Conservation (phyloP, 2,113 vertebrate species). For the Vanacampus margaritifer region DNA sequence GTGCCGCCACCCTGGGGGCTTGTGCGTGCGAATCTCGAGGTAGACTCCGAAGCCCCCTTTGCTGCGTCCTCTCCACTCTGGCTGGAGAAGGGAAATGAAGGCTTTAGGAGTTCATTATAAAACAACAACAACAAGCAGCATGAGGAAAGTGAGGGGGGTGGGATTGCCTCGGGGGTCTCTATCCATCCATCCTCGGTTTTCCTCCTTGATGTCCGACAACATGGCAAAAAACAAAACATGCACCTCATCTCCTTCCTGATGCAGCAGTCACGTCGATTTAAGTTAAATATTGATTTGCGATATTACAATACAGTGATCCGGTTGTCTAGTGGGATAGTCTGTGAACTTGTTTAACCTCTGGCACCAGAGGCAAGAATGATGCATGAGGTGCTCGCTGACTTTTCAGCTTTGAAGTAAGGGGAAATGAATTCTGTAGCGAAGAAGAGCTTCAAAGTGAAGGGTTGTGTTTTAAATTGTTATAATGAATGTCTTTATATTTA, state of each 20-base stretch:
- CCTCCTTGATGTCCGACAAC: conserved; percentile 50
- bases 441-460: not conserved
- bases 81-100: conserved; percentile 76
- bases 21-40: conserved; percentile 74
- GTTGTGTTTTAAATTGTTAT: not conserved
- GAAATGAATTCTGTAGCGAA: conserved; percentile 19
- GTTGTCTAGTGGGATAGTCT: conserved; percentile 14
- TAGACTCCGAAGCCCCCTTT: conserved; percentile 59
- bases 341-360: conserved; percentile 47
- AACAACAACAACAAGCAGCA: conserved; percentile 66
- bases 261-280: conserved; percentile 32
- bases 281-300: conserved; percentile 61
- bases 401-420: conserved; percentile 19
- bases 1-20: conserved; percentile 55
- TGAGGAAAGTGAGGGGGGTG: conserved; percentile 42
- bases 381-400: conserved; percentile 10
- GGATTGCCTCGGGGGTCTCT: conserved; percentile 60
- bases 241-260: conserved; percentile 21
- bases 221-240: conserved; percentile 13
- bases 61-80: conserved; percentile 40
- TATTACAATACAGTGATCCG: conserved; percentile 43
- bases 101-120: conserved; percentile 80
- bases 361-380: conserved; percentile 15
- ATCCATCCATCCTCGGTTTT: conserved; percentile 56
- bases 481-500: not conserved